Base-by-base conservation (phyloP, 2,797 vertebrate species). In the Channallabes apus region DNA sequence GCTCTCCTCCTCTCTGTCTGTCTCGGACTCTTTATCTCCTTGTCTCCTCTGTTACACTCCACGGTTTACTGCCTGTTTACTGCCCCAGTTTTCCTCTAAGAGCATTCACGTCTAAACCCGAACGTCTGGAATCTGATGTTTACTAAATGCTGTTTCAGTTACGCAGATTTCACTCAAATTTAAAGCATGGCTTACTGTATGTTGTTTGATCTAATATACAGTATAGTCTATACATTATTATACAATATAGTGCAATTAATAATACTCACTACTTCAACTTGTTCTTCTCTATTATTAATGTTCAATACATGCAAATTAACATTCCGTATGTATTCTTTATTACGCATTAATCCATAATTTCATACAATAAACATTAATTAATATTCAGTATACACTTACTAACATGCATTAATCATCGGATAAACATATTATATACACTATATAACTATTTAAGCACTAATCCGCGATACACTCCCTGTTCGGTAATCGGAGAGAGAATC, bases 1-100 rank as follows among this genome's bases (percentile, higher is more conserved):
- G 27, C 56, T 58, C 73, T 58, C 51, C 73, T 76, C 73, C 73
- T 76, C 51, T 76, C 73, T 32, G 46, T 75, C 41, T 75, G 72
- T 76, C 73, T 58, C 27, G 4, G n/a, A 58, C 27, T 76, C 46
- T 58, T 58, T 76, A 76, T 76, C 51, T 32, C 24, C 0, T 32
- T 1, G 51, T 29, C 73, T 58, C 51, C 51, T 56, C 51, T 76
- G n/a, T 75, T 75, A 51, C 3, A 5, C 22, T 15, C 22, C 51
- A 27, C 4, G 14, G 24, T 27, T 8, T 27, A 35, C 72, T 73
- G 38, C 20, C 41, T 41, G 71, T 41, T 73, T 46, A 73, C 38
- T 46, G 20, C 71, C 46, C 41, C 46, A 17, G 12, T 15, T 75
- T 54, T 54, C 38, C 38, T 72, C 38, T n/a, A 46, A 46, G 69